These are phyloP conservation scores for Bathynomus jamesi DNA, from an alignment of 1,140 invertebrate genomes.

Conservation along the genomic window DNA sequence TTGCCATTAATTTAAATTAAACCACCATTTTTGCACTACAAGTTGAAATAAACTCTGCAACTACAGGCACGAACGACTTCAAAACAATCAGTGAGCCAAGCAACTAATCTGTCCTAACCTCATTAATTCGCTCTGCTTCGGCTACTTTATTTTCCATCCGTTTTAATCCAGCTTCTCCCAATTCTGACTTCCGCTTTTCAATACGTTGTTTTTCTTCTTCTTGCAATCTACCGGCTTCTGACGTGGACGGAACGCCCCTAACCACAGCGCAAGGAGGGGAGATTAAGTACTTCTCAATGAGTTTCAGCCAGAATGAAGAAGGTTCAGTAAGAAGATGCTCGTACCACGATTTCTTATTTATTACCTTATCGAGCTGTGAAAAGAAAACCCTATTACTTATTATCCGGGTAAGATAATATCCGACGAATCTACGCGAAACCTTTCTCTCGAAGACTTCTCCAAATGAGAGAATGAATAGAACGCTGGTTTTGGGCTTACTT, in stretches of 20 bases:
- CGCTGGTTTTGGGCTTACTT: no score
- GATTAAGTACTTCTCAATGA: conserved; percentile 64
- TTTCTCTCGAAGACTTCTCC: no score
- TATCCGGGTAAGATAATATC: no score
- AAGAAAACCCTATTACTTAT: no score
- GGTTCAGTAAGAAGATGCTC: conserved; percentile 56
- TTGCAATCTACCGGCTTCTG: conserved; percentile 24
- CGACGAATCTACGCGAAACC: no score
- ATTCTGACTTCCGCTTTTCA: conserved; percentile 19
- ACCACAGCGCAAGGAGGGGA: conserved; percentile 45
- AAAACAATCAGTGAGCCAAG: no score
- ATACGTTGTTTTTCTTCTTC: conserved; percentile 23
- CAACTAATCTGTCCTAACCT: no score
- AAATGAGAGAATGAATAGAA: no score
- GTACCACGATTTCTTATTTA: conserved; percentile 61
- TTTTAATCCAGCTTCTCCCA: conserved; percentile 47
- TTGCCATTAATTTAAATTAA: no score
- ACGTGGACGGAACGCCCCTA: conserved; percentile 37
- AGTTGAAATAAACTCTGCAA: no score
- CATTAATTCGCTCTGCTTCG: conserved; percentile 65
- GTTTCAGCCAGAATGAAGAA: conserved; percentile 59
- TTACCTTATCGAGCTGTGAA: conserved; percentile 56
- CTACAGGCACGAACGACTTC: no score
- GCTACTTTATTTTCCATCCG: conserved; percentile 51
- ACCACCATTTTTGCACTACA: no score